Base-by-base conservation (phyloP, 2,797 vertebrate genomes). In the Heterohyrax brucei region DNA sequence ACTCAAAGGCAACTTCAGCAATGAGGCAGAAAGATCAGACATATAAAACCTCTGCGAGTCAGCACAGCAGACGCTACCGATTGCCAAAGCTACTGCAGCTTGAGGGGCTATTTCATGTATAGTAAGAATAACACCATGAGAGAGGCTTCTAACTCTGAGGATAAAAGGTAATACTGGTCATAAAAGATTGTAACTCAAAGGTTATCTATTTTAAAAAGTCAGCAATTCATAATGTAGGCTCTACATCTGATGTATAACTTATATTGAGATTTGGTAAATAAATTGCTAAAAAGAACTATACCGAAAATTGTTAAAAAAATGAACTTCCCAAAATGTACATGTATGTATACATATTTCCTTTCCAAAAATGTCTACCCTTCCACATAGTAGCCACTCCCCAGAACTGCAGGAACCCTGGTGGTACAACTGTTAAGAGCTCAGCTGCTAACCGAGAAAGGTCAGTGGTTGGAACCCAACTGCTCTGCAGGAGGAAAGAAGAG, bases 1-100 rank as follows among this genome's bases (percentile, higher is more conserved):
- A 66, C 66, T 21, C 62, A 56, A 87, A 95, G 80, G 33, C 30
- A 12, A 82, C 91, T 77, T 91, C 59, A 50, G 44, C 16, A 76
- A 24, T 84, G 56, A 89, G 13, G 28, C 14, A 26, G 10, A 68
- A 50, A 87, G 39, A 94, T 13, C 2, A 87, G 53, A 87, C 33
- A 95, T 48, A 92, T 33, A 62, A 90, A 80, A 56, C 13, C 22
- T 56, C 77, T 56, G 21, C 46, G 91, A 87, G 18, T 88, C 50
- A 88, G 72, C 26, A 93, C 3, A 70, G 44, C 75, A 62, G 39
- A 70, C 62, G 30, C 39, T 22, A 81, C 44, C 30, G 61, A 19
- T 33, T 44, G 56, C 16, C 33, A 80, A 39, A 59, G 53, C 12
- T 62, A 22, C 62, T 81, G 61, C 48, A 62, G 18, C 18, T 68